Percentiles rank a stretch among this genome's conserved stretches.
Conservation (phyloP, 2,888 invertebrate genomes). For the Apoderus coryli region DNA sequence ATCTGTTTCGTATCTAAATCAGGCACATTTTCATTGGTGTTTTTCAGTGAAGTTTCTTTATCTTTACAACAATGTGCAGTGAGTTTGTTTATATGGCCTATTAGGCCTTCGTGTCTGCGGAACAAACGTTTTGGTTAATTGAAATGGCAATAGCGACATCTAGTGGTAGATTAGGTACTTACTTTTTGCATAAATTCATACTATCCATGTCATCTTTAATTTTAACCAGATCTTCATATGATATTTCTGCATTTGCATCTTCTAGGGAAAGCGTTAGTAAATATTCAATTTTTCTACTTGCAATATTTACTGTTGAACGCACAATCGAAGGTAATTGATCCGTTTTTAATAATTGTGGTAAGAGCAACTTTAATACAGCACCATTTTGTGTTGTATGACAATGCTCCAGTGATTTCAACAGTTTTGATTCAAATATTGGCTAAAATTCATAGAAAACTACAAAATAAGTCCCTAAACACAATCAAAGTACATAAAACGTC, state of each 20-base stretch:
- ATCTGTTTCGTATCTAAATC: too few species aligned
- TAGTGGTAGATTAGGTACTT: slow-evolving; percentile 25
- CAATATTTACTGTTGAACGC: slow-evolving; percentile 56
- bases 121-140: neutral
- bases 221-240: slow-evolving; percentile 52
- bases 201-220: slow-evolving; percentile 45
- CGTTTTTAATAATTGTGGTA: slow-evolving; percentile 49
- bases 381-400: slow-evolving; percentile 60
- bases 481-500: too few species aligned
- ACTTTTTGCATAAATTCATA: slow-evolving; percentile 47
- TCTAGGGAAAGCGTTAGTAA: slow-evolving; percentile 47
- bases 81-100: slow-evolving; percentile 49
- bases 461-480: too few species aligned
- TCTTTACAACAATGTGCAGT: too few species aligned
- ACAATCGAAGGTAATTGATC: slow-evolving; percentile 52
- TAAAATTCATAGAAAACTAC: too few species aligned
- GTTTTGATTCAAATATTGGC: slow-evolving; percentile 52
- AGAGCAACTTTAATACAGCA: slow-evolving; percentile 44
- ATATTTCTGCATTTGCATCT: slow-evolving; percentile 46
- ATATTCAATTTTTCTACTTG: slow-evolving; percentile 51
- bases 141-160: neutral
- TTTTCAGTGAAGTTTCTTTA: too few species aligned
- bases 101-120: slow-evolving; percentile 39
- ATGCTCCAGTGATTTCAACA: slow-evolving; percentile 52
- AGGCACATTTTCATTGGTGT: too few species aligned